Evolutionary conservation across 2,113 vertebrate species (phyloP).

Genomic region (Galbula dea): DNA sequence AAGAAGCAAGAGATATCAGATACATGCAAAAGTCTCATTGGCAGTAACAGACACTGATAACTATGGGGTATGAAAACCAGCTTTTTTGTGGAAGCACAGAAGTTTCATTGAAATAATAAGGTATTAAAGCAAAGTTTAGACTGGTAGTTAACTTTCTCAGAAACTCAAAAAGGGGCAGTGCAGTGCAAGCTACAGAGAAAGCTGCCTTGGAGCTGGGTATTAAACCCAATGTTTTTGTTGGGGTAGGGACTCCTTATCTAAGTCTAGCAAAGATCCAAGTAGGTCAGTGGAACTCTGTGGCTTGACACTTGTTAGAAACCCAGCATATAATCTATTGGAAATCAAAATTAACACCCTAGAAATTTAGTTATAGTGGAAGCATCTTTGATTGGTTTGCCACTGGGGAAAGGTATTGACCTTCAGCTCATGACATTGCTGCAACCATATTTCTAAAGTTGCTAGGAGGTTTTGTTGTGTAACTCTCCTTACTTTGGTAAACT

Average conservation of each 20-base stretch:
- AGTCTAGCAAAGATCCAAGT: not conserved
- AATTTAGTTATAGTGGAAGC: not conserved
- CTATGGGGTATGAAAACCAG: not conserved
- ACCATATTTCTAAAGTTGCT: not conserved
- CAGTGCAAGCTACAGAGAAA: not conserved
- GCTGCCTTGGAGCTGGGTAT: not conserved
- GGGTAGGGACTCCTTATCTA: not conserved
- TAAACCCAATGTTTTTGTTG: not conserved
- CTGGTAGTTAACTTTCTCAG: not conserved
- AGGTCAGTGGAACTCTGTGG: not conserved
- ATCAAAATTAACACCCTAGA: not conserved
- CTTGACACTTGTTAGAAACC: not conserved
- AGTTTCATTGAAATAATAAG: not conserved
- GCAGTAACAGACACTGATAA: not conserved
- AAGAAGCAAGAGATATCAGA: not conserved
- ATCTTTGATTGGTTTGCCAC: not conserved
- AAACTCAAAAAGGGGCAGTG: not conserved
- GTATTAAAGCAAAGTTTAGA: not conserved
- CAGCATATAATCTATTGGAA: not conserved
- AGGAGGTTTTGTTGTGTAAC: not conserved
- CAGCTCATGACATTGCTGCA: not conserved
- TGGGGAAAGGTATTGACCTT: not conserved
- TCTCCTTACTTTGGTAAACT: not conserved
- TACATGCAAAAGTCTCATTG: not conserved
- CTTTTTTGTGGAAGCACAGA: not conserved